Percentiles rank a stretch among this genome's conserved stretches.
These are phyloP conservation scores for Pherbina coryleti DNA, from an alignment of 2,888 invertebrate species.

Conservation along the genomic window DNA sequence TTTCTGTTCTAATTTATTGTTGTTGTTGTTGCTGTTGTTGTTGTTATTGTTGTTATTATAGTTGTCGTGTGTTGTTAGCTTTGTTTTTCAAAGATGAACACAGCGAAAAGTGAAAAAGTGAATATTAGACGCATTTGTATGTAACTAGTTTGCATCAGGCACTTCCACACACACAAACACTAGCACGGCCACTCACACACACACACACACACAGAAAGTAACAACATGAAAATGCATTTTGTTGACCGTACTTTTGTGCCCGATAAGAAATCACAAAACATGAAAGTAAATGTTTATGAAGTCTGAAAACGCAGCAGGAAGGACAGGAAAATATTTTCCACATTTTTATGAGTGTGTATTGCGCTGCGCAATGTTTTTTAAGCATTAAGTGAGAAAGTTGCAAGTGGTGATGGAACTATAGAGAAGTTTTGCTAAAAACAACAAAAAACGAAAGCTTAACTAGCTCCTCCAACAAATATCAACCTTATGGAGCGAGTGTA, in stretches of 20 bases:
- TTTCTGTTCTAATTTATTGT: not conserved
- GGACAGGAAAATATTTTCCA: constrained; percentile 2
- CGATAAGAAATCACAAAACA: constrained; percentile 44
- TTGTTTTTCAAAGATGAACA: constrained; percentile 7
- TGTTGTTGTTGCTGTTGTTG: not conserved
- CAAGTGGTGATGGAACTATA: not conserved
- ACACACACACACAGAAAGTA: not conserved
- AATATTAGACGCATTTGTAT: constrained; percentile 2
- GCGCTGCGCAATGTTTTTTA: not conserved
- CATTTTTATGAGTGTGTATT: constrained; percentile 4
- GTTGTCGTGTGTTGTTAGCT: not conserved
- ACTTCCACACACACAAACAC: not conserved
- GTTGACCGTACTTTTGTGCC: constrained; percentile 40
- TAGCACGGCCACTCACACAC: not conserved
- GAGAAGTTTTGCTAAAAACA: not conserved
- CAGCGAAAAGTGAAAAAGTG: constrained; percentile 9
- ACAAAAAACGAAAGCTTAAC: too few relatives aligned
- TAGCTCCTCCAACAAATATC: too few relatives aligned
- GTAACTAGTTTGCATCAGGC: not conserved
- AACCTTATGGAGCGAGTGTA: too few relatives aligned
- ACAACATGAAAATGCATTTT: constrained; percentile 45
- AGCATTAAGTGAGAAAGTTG: not conserved
- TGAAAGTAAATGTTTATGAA: constrained; percentile 45
- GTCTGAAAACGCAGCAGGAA: constrained; percentile 22
- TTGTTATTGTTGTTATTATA: not conserved